phyloP scores from a whole-genome alignment of 1,140 invertebrate species.

The Bombus cullumanus region DNA sequence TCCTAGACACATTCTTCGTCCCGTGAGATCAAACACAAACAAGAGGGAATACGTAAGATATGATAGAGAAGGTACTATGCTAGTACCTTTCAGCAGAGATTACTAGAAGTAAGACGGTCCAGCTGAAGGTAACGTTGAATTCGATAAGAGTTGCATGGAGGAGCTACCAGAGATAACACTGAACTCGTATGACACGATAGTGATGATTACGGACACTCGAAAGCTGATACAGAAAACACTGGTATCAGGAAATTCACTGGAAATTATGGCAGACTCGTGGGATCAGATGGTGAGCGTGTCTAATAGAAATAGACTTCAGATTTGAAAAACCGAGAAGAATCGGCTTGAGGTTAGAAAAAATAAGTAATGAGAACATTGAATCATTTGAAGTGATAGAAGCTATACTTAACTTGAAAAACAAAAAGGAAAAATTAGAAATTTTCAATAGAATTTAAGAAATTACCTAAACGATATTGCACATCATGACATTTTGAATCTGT shows the following conservation, averaged over 20 bases:
- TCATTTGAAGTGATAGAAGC: background rate
- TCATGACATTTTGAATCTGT: background rate
- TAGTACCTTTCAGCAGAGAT: background rate
- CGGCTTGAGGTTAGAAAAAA: background rate
- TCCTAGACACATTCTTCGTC: background rate
- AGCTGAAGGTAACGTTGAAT: background rate
- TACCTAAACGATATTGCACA: too few relatives aligned
- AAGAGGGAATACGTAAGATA: background rate
- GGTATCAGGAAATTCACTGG: background rate
- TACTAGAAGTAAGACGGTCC: background rate
- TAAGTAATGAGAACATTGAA: background rate
- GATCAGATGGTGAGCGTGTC: background rate
- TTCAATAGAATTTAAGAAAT: background rate
- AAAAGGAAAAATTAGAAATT: background rate
- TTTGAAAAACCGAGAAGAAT: background rate
- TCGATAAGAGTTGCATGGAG: background rate
- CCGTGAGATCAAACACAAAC: background rate
- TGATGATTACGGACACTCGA: background rate
- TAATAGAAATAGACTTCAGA: background rate
- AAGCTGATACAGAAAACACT: background rate
- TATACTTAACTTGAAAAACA: background rate
- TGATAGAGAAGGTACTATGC: background rate
- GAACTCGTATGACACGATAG: background rate
- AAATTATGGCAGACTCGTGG: background rate
- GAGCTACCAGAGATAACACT: background rate